Conservation (phyloP, 1,140 invertebrate species). For the Ceratina calcarata region DNA sequence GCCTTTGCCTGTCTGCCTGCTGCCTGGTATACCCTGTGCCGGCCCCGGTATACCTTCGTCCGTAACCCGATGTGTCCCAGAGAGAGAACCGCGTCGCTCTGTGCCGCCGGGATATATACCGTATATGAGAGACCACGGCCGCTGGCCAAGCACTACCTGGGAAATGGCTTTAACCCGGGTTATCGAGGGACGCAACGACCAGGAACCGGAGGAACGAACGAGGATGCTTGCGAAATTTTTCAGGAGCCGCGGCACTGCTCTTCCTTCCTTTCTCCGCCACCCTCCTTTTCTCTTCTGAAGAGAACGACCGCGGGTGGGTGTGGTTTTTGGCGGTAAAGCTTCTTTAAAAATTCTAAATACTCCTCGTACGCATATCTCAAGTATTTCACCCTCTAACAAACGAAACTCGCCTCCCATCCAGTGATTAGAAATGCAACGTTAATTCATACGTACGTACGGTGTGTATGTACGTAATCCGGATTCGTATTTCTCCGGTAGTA, state of each 20-base stretch:
- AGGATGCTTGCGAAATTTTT: slow-evolving; percentile 57
- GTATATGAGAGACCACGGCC: slow-evolving; percentile 56
- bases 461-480: neutral
- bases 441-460: neutral
- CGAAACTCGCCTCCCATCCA: neutral
- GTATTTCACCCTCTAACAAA: too few species aligned
- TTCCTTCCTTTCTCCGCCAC: neutral
- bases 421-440: too few species aligned
- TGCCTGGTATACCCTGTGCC: neutral
- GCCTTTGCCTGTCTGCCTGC: neutral
- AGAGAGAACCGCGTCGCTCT: slow-evolving; percentile 56
- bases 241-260: slow-evolving; percentile 21
- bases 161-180: slow-evolving; percentile 67
- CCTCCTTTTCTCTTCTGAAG: neutral
- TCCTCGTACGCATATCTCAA: too few species aligned
- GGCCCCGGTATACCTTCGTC: neutral
- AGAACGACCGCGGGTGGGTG: slow-evolving; percentile 41
- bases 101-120: slow-evolving; percentile 48
- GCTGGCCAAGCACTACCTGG: slow-evolving; percentile 60
- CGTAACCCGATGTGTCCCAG: slow-evolving; percentile 51
- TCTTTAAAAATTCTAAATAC: neutral
- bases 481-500: slow-evolving; percentile 11
- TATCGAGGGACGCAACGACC: slow-evolving; percentile 56
- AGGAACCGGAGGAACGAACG: slow-evolving; percentile 8
- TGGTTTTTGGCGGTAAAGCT: slow-evolving; percentile 56